Evolutionary conservation across 2,888 invertebrate species (phyloP), one percentile per base, ranked within the genome.

Genomic region (Yponomeuta evonymella): DNA sequence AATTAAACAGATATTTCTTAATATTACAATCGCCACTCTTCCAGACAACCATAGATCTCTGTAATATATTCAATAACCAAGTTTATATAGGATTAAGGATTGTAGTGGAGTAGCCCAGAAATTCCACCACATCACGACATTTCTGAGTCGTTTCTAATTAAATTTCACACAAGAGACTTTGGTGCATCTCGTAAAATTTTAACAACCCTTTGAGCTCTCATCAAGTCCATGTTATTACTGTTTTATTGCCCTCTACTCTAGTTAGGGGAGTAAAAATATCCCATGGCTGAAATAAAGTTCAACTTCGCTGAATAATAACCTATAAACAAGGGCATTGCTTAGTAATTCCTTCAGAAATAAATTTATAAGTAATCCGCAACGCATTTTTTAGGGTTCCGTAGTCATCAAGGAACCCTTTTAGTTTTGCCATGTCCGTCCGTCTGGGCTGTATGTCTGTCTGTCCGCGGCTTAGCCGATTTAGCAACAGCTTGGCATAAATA

Each of bases 101-200:
- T 2, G 1, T 12, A 33, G 11, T 10, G 65, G 65, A 65, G 33
- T 33, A 23, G 29, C 30, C 65, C 30, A 12, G 4, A 33, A 29
- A 33, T 88, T 85, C 86, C 84, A 82, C 80, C 76, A 79, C 77
- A 78, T 77, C 65, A 65, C 65, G 65, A 65, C 2, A 30, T 29
- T 80, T 80, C 80, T 82, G 82, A 84, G 85, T 82, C 81, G 83
- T 81, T 79, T 79, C 85, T 89, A 88, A 89, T 89, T 89, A 89
- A 88, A 88, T 88, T 89, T 88, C 85, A 84, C 85, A 87, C 84
- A 80, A 81, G 84, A 83, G 82, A 82, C 79, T 76, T 79, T 65
- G 63, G 76, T 76, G 77, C 74, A 76, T 80, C 76, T 83, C 84
- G 83, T 89, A 85, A 88, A 88, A 86, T 88, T 86, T 86, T 84